These are phyloP conservation scores for Contarinia nasturtii DNA, from an alignment of 1,140 invertebrate genomes.

Conservation along the genomic window DNA sequence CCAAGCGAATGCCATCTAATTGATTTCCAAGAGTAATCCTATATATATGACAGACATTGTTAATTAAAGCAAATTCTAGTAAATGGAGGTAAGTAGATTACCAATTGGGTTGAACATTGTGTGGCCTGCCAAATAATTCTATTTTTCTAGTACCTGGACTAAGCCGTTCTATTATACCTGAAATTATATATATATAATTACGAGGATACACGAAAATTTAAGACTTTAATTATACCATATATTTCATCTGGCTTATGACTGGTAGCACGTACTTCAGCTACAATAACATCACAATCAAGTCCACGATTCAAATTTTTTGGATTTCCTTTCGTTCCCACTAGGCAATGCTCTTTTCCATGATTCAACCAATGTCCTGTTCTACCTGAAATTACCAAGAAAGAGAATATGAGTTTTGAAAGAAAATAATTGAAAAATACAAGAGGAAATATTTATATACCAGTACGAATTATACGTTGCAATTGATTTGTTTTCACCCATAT, in stretches of 20 bases:
- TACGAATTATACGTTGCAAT: slow-evolving; percentile 88
- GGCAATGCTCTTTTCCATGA: slow-evolving; percentile 95
- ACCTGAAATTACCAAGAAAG: too few relatives aligned
- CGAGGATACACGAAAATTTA: too few relatives aligned
- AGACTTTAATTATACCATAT: too few relatives aligned
- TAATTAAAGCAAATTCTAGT: too few relatives aligned
- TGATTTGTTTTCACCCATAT: slow-evolving; percentile 99
- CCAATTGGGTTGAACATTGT: slow-evolving; percentile 98
- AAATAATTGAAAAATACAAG: too few relatives aligned
- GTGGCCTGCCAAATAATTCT: slow-evolving; percentile 89
- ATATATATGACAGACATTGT: too few relatives aligned
- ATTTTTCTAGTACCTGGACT: slow-evolving; percentile 91
- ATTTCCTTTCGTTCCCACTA: slow-evolving; percentile 92
- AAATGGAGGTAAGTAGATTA: too few relatives aligned
- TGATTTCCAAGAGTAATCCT: slow-evolving; percentile 90
- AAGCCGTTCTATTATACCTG: slow-evolving; percentile 68
- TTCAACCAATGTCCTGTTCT: slow-evolving; percentile 96
- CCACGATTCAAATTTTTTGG: slow-evolving; percentile 80
- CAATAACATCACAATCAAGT: slow-evolving; percentile 93
- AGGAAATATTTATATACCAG: too few relatives aligned
- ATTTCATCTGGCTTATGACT: slow-evolving; percentile 98
- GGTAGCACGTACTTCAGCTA: slow-evolving; percentile 91
- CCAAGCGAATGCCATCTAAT: slow-evolving; percentile 79
- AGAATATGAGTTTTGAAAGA: too few relatives aligned
- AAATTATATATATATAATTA: too few relatives aligned